Evolutionary conservation across 1,140 invertebrate species (phyloP).

Genomic region (Andricus grossulariae): DNA sequence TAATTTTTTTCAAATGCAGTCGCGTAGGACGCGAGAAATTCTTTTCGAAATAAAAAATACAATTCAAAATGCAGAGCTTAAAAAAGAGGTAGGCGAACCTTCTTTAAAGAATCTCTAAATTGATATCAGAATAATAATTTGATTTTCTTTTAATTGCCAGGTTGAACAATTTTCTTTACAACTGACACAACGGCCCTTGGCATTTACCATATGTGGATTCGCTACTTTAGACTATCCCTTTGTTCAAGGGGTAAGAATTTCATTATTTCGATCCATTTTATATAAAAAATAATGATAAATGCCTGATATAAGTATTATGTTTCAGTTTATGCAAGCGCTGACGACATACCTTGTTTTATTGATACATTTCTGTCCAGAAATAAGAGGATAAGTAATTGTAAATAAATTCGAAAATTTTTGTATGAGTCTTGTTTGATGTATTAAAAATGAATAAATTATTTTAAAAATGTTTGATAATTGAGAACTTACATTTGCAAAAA

Average conservation of each 20-base stretch:
- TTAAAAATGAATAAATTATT: no score
- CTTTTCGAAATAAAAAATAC: not conserved
- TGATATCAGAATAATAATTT: not conserved
- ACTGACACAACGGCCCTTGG: not conserved
- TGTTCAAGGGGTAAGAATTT: not conserved
- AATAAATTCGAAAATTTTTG: no score
- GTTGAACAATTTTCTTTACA: conserved; percentile 13
- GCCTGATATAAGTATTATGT: not conserved
- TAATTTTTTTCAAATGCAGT: not conserved
- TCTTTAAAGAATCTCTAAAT: not conserved
- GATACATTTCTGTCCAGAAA: conserved; percentile 5
- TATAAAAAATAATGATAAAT: not conserved
- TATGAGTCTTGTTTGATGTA: no score
- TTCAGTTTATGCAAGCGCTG: not conserved
- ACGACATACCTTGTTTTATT: not conserved
- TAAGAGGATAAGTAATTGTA: not conserved
- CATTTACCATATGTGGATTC: not conserved
- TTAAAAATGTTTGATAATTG: no score
- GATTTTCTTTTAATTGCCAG: not conserved
- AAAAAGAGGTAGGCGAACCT: not conserved
- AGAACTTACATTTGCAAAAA: no score
- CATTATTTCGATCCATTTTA: not conserved
- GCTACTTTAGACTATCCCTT: not conserved
- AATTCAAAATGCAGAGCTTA: not conserved
- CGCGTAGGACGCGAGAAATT: not conserved